A percentile compares a stretch with the other conserved stretches of the same genome.
phyloP scores from a whole-genome alignment of 2,113 vertebrate genomes.

The Symphodus melops region DNA sequence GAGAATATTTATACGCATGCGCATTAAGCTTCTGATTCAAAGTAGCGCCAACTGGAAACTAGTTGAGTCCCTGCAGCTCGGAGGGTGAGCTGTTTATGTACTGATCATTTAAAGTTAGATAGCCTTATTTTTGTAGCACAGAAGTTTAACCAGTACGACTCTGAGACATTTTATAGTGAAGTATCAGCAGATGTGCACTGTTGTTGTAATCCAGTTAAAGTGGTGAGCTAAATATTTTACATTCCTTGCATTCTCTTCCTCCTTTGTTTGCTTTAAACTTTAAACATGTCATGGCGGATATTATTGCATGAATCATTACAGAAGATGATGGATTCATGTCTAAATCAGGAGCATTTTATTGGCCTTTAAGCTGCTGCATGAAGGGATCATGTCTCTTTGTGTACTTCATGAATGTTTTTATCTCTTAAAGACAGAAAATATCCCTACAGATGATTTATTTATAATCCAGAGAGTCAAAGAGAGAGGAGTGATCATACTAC shows the following conservation, averaged over 20 bases:
- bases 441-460: no score
- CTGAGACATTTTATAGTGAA: rapidly evolving
- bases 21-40: neutral
- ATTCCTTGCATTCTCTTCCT: no score
- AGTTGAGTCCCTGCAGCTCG: constrained; percentile 5
- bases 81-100: neutral
- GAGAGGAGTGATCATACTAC: neutral
- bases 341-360: neutral
- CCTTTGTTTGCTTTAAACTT: no score
- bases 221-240: neutral
- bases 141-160: rapidly evolving
- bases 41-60: constrained; percentile 18
- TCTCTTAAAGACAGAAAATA: no score
- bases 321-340: neutral
- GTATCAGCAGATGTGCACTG: rapidly evolving
- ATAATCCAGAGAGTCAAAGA: neutral
- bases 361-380: neutral
- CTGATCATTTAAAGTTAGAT: neutral
- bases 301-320: no score
- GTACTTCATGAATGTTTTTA: neutral
- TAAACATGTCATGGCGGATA: no score
- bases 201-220: neutral
- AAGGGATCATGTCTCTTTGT: constrained; percentile 2
- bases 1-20: constrained; percentile 38
- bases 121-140: neutral